Percentiles rank a stretch among this genome's conserved stretches.
phyloP scores from a whole-genome alignment of 53 echinoderm and acorn worm genomes.

The Arbacia lixula region DNA sequence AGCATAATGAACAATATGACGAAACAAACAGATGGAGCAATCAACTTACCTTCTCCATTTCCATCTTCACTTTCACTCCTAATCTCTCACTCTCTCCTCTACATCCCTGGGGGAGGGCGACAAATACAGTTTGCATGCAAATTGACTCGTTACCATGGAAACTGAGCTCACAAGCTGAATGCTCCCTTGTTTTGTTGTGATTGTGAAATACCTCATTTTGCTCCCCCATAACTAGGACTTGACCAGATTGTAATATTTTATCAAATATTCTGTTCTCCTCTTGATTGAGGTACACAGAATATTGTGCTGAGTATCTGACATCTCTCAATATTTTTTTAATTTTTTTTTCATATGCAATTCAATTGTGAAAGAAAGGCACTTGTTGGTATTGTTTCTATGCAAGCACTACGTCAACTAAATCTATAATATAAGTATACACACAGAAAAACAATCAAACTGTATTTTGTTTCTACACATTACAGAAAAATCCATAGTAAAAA shows the following conservation, averaged over 20 bases:
- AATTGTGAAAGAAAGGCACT: slow-evolving; percentile 56
- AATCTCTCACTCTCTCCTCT: slow-evolving; percentile 12
- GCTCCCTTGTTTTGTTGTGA: slow-evolving; percentile 79
- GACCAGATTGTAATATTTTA: too few relatives aligned
- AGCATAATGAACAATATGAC: background rate
- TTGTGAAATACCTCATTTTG: slow-evolving; percentile 32
- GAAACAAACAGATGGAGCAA: slow-evolving; percentile 78
- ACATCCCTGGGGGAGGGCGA: background rate
- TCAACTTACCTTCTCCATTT: slow-evolving; percentile 90
- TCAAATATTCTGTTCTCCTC: too few relatives aligned
- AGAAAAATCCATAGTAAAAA: too few relatives aligned
- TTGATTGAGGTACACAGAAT: too few relatives aligned
- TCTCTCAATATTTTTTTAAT: too few relatives aligned
- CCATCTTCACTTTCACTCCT: slow-evolving; percentile 40
- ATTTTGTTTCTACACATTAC: too few relatives aligned
- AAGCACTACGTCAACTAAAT: background rate
- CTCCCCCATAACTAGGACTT: slow-evolving; percentile 32
- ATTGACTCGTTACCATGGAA: slow-evolving; percentile 87
- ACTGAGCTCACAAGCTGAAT: slow-evolving; percentile 83
- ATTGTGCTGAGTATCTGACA: too few relatives aligned
- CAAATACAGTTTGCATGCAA: slow-evolving; percentile 31
- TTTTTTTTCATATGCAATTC: too few relatives aligned
- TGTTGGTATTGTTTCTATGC: slow-evolving; percentile 1
- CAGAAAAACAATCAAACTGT: background rate
- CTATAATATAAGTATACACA: background rate